Evolutionary conservation across 2,888 invertebrate genomes (phyloP), one percentile per base, ranked within the genome.

Genomic region (Lasioglossum zephyrum): DNA sequence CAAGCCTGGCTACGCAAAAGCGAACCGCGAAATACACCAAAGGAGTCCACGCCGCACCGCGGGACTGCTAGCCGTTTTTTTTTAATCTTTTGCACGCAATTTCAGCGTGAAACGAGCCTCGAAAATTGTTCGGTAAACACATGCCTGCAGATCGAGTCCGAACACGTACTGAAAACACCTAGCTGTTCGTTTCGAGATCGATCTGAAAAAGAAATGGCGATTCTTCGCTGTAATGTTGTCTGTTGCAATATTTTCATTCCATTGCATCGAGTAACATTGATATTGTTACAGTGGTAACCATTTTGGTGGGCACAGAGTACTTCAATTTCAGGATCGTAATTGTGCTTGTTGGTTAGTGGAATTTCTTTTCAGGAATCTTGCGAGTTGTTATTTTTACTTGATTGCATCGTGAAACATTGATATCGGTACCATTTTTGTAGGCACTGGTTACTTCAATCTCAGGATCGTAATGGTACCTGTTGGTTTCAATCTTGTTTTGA

Each of bases 1-100:
- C 74, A 63, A 78, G 77, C 78, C n/a, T 44, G n/a, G 77, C 77
- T 63, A 77, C 76, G 73, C 57, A 69, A 81, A 81, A 81, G 77
- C 66, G 66, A 66, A 36, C 70, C 72, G 78, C 79, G 84, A 76
- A 79, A 76, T 82, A 74, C 26, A 13, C 16, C 53, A n/a, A 78
- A 41, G 77, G 41, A 82, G 57, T 60, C 69, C 36, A 2, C 63
- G 5, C 26, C 18, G 31, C 26, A 13, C 60, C 31, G 31, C 31
- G 39, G 70, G 22, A 41, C 36, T 60, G 16, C 41, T 8, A 22
- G 44, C 11, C 69, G 36, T n/a, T 41, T 39, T 69, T 69, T 39
- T 26, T 70, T 39, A 8, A 57, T 31, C 63, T 63, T 63, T 31
- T 31, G 63, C 16, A 22, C 18, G 70, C 9, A 44, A 36, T 31